phyloP scores from a whole-genome alignment of 1,140 invertebrate species.

The Bilobella aurantiaca region DNA sequence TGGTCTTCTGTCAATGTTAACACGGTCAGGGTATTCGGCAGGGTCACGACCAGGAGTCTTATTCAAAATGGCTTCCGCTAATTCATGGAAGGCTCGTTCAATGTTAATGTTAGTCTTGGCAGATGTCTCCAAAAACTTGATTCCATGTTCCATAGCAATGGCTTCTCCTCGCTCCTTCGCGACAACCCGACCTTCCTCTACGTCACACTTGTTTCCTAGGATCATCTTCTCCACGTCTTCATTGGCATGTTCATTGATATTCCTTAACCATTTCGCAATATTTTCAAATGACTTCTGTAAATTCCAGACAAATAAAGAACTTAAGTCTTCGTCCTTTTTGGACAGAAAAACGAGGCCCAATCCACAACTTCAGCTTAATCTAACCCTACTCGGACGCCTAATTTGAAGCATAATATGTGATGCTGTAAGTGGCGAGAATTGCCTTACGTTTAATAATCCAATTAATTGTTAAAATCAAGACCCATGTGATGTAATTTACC shows the following conservation, averaged over 20 bases:
- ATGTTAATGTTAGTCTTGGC: conserved; percentile 98
- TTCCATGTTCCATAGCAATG: conserved; percentile 93
- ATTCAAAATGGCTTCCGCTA: conserved; percentile 84
- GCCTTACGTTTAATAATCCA: no score
- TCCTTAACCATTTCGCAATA: conserved; percentile 85
- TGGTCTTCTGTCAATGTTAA: neutral
- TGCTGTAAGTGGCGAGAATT: no score
- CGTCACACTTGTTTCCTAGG: conserved; percentile 98
- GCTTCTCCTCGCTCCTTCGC: conserved; percentile 76
- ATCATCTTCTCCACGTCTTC: conserved; percentile 99
- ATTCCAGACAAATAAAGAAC: no score
- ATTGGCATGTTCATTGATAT: conserved; percentile 72
- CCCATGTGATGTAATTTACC: no score
- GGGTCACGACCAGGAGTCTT: conserved; percentile 1
- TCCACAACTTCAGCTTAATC: no score
- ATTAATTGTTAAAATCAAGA: no score
- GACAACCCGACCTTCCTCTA: conserved; percentile 92
- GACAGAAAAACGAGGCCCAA: no score
- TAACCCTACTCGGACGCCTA: no score
- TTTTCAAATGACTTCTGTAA: conserved; percentile 95
- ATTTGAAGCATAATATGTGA: no score
- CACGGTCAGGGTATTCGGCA: neutral
- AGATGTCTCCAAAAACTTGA: conserved; percentile 97
- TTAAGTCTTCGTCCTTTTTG: no score
- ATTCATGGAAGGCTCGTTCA: conserved; percentile 89